Percentiles rank a stretch among this genome's conserved stretches.
Evolutionary conservation across 2,113 vertebrate species (phyloP).

Genomic region (Xerus inauris): DNA sequence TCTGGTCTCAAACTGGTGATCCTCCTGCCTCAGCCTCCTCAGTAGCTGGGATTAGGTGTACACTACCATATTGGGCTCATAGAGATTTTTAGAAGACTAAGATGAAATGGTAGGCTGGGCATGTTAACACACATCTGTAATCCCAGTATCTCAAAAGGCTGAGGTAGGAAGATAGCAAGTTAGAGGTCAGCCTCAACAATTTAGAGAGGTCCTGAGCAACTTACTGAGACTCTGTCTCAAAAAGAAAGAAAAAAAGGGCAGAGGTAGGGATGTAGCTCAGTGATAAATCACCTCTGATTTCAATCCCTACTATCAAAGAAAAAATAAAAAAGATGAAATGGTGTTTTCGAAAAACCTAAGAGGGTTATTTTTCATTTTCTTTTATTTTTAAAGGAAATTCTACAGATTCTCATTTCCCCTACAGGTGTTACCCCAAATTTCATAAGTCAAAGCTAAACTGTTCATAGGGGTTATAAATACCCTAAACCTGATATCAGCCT

Average conservation of each 20-base stretch:
- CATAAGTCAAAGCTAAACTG: neutral
- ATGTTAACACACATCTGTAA: too few species aligned
- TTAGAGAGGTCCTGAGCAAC: too few species aligned
- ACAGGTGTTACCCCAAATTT: neutral
- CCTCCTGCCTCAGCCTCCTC: neutral
- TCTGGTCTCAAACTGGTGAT: neutral
- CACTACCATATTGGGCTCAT: neutral
- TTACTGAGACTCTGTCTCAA: too few species aligned
- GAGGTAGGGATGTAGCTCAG: too few species aligned
- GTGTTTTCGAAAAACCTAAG: neutral
- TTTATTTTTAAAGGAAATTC: conserved; percentile 21
- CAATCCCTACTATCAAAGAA: too few species aligned
- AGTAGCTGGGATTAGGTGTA: neutral
- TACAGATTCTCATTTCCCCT: neutral
- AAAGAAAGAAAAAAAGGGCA: too few species aligned
- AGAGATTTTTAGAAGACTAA: neutral
- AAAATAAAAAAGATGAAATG: too few species aligned
- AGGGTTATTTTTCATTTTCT: neutral
- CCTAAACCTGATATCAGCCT: neutral
- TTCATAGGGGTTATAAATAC: neutral
- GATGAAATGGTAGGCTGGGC: neutral
- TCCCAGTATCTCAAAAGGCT: too few species aligned
- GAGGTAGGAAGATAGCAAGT: too few species aligned
- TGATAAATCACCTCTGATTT: too few species aligned
- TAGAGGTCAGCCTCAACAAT: too few species aligned